phyloP scores from a whole-genome alignment of 2,113 vertebrate species.

The Lepus europaeus region DNA sequence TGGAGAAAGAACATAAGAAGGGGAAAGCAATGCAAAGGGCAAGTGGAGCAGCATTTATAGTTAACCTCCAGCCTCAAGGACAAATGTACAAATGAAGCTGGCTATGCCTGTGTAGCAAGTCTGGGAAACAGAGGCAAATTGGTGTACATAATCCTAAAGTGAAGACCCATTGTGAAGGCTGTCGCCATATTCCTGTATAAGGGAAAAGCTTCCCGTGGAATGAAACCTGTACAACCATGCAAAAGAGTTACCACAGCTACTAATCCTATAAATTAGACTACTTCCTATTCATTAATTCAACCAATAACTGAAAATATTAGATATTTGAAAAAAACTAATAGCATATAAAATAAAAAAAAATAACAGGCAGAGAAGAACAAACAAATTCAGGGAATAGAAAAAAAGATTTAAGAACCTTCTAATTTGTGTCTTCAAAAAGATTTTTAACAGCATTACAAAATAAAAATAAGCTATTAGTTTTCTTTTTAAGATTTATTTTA shows the following conservation, averaged over 20 bases:
- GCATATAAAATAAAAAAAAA: neutral
- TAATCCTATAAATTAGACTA: neutral
- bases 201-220: neutral
- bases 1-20: neutral
- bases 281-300: neutral
- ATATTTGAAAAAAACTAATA: constrained; percentile 3
- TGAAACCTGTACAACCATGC: neutral
- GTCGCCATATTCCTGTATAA: neutral
- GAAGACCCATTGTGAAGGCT: neutral
- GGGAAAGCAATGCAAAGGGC: neutral
- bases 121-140: neutral
- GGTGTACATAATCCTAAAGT: neutral
- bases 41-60: neutral
- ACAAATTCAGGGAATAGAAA: neutral
- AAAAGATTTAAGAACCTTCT: neutral
- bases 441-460: neutral
- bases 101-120: neutral
- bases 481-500: too few species aligned
- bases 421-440: neutral
- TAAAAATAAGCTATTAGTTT: neutral
- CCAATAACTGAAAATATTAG: neutral
- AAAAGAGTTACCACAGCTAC: neutral
- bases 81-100: neutral
- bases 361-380: neutral
- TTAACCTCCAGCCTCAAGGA: neutral